Evolutionary conservation across 2,797 vertebrate genomes (phyloP).

Genomic region (Vultur gryphus): DNA sequence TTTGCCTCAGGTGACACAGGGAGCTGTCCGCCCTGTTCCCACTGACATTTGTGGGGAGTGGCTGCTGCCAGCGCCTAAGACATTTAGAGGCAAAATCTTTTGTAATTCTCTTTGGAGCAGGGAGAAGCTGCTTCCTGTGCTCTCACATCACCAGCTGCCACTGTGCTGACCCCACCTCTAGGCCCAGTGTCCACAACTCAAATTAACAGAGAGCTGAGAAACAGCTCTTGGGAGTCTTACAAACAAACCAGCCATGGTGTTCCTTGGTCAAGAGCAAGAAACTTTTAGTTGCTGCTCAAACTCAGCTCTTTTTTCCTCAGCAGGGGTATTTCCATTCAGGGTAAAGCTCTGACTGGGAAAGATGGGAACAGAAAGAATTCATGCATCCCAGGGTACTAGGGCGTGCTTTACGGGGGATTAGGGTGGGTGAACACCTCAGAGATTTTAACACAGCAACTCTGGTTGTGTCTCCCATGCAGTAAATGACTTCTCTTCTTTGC

Average conservation of each 20-base stretch:
- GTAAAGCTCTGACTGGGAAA: background rate
- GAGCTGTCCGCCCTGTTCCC: background rate
- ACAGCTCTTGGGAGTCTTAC: background rate
- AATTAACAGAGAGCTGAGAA: background rate
- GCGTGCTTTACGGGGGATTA: background rate
- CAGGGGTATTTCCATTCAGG: background rate
- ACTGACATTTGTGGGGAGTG: background rate
- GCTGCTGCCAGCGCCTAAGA: background rate
- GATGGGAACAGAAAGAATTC: background rate
- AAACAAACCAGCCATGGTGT: background rate
- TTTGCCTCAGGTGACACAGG: background rate
- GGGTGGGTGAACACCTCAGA: background rate
- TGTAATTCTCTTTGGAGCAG: background rate
- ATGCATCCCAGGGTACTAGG: background rate
- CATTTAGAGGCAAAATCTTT: background rate
- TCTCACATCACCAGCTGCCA: background rate
- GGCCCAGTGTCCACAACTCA: background rate
- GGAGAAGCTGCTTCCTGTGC: background rate
- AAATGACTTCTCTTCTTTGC: background rate
- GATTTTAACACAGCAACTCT: background rate
- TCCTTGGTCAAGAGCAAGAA: background rate
- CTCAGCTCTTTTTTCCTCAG: background rate
- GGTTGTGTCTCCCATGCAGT: background rate
- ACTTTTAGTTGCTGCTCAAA: background rate
- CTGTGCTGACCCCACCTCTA: background rate